phyloP scores from a whole-genome alignment of 2,888 invertebrate species.

The Lasiommata megera region DNA sequence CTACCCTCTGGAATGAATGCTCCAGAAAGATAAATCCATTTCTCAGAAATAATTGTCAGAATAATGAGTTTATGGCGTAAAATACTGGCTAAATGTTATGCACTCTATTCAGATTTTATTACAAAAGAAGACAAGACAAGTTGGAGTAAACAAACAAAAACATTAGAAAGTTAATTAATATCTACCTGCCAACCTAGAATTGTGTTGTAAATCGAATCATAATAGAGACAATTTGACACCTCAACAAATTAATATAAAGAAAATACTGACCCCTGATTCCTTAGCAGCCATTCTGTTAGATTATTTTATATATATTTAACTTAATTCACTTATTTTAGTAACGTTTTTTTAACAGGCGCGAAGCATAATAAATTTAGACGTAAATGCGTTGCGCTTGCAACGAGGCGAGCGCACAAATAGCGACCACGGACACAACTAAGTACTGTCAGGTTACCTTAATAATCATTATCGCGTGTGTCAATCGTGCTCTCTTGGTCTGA shows the following conservation, averaged over 20 bases:
- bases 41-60: not conserved
- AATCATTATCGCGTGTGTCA: constrained; percentile 24
- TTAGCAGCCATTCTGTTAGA: constrained; percentile 47
- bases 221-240: not conserved
- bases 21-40: not conserved
- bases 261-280: constrained; percentile 47
- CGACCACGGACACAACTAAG: constrained; percentile 50
- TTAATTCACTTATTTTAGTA: constrained; percentile 11
- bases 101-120: not conserved
- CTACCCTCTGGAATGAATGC: not conserved
- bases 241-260: constrained; percentile 20
- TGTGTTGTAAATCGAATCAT: not conserved
- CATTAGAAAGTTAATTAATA: not conserved
- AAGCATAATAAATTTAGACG: constrained; percentile 17
- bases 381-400: constrained; percentile 35
- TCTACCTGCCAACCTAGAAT: not conserved
- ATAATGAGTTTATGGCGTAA: not conserved
- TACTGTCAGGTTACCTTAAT: constrained; percentile 17
- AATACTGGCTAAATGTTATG: not conserved
- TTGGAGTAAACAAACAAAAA: not conserved
- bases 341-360: constrained; percentile 19
- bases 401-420: constrained; percentile 48
- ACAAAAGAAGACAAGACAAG: not conserved
- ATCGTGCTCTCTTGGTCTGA: constrained; percentile 9
- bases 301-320: constrained; percentile 1